Conservation (phyloP, 2,888 invertebrate species). For the Acleris cristana region DNA sequence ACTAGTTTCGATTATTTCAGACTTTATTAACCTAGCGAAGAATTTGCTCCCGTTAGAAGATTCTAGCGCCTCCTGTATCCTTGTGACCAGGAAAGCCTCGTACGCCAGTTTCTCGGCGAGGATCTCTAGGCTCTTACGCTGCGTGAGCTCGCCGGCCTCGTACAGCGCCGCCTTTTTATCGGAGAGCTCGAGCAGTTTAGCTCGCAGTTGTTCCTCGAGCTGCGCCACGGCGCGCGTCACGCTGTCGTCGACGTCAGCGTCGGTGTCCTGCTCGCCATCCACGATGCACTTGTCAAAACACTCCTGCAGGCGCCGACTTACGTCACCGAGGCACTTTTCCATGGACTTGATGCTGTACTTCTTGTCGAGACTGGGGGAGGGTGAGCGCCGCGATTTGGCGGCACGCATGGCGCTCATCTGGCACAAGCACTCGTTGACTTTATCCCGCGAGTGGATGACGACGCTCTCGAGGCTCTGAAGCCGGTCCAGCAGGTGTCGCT, state of each 20-base stretch:
- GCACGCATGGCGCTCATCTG: constrained; percentile 86
- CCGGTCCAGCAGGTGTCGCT: constrained; percentile 83
- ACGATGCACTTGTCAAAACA: constrained; percentile 84
- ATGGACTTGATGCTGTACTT: constrained; percentile 85
- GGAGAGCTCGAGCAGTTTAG: constrained; percentile 87
- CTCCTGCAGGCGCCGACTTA: constrained; percentile 84
- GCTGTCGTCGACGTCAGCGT: constrained; percentile 71
- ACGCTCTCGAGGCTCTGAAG: constrained; percentile 85
- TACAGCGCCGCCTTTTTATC: constrained; percentile 86
- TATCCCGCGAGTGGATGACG: constrained; percentile 86
- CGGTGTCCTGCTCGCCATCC: constrained; percentile 67
- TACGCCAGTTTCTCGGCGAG: constrained; percentile 92
- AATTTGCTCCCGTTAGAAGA: constrained; percentile 83
- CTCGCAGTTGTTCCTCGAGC: constrained; percentile 86
- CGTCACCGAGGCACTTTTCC: constrained; percentile 86
- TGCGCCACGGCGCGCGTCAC: constrained; percentile 85
- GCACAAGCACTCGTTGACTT: constrained; percentile 87
- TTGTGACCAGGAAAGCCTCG: constrained; percentile 88
- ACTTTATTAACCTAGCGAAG: constrained; percentile 85
- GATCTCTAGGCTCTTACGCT: constrained; percentile 87
- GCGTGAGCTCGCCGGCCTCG: constrained; percentile 87
- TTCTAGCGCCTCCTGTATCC: constrained; percentile 87
- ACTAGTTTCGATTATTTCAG: constrained; percentile 90
- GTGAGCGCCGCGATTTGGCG: constrained; percentile 85
- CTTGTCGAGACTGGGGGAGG: constrained; percentile 86